A percentile compares a stretch with the other conserved stretches of the same genome.
phyloP scores from a whole-genome alignment of 2,113 vertebrate species.

The Hemibagrus wyckioides region DNA sequence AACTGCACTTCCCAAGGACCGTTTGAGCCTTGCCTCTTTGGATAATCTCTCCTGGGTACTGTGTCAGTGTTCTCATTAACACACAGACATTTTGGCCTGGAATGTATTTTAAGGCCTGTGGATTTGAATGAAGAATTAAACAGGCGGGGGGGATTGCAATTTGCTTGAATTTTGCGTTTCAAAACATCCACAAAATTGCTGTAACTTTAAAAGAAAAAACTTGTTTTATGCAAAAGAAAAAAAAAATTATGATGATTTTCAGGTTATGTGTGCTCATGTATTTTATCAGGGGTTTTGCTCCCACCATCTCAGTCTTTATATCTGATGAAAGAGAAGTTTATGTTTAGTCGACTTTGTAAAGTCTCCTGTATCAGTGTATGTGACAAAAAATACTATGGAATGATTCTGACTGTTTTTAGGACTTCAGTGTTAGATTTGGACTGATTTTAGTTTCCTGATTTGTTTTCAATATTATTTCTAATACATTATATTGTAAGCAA shows the following conservation, averaged over 20 bases:
- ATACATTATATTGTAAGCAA: neutral
- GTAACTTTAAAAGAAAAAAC: neutral
- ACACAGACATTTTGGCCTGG: neutral
- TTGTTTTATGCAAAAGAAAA: neutral
- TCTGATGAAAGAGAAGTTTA: neutral
- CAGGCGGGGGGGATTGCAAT: too few relatives aligned
- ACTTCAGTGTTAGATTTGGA: neutral
- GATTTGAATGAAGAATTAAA: neutral
- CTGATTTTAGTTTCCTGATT: neutral
- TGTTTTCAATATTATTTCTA: neutral
- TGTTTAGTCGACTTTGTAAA: neutral
- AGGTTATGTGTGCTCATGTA: neutral
- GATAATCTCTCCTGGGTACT: neutral
- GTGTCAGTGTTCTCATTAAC: neutral
- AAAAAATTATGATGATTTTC: neutral
- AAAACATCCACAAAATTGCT: neutral
- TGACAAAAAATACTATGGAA: neutral
- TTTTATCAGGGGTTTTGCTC: neutral
- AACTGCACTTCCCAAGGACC: neutral
- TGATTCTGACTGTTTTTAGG: neutral
- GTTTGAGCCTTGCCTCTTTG: neutral
- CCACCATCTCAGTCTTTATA: neutral
- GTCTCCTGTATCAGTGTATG: neutral
- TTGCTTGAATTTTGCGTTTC: neutral
- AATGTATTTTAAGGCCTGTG: neutral